These are phyloP conservation scores for Aromia moschata DNA, from an alignment of 2,888 invertebrate species.

Conservation along the genomic window DNA sequence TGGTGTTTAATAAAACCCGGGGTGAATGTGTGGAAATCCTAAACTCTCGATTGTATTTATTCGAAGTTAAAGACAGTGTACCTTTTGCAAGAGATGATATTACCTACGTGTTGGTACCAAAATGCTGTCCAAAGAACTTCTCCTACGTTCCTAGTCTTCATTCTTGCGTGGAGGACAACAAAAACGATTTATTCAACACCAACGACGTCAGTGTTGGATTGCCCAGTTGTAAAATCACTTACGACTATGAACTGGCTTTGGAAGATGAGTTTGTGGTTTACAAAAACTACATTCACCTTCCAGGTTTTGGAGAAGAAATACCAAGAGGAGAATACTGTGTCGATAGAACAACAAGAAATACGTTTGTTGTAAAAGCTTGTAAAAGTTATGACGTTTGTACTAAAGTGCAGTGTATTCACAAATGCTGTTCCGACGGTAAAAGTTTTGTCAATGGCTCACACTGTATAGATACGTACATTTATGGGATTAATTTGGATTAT, in stretches of 20 bases:
- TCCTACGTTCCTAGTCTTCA: conserved; percentile 12
- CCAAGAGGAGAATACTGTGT: conserved; percentile 38
- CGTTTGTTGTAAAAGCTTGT: conserved; percentile 45
- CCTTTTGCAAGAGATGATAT: not conserved
- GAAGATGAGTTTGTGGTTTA: conserved; percentile 23
- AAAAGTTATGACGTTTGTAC: conserved; percentile 43
- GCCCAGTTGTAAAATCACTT: conserved; percentile 45
- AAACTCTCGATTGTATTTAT: not conserved
- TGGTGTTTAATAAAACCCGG: not conserved
- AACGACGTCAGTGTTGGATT: conserved; percentile 18
- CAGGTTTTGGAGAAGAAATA: conserved; percentile 13
- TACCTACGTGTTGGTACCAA: not conserved
- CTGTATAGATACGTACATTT: conserved; percentile 45
- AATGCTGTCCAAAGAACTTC: conserved; percentile 16
- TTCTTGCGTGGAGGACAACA: conserved; percentile 3
- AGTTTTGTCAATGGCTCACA: conserved; percentile 59
- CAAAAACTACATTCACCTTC: not conserved
- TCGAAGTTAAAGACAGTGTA: conserved; percentile 1
- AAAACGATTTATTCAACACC: not conserved
- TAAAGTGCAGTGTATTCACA: conserved; percentile 60
- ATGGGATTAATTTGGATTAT: conserved; percentile 47
- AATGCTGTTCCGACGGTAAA: conserved; percentile 67
- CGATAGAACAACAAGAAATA: conserved; percentile 40
- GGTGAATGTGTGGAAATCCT: conserved; percentile 10
- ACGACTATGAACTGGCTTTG: conserved; percentile 34